Conservation (phyloP, 2,888 invertebrate species). For the Epistrophe grossulariae region DNA sequence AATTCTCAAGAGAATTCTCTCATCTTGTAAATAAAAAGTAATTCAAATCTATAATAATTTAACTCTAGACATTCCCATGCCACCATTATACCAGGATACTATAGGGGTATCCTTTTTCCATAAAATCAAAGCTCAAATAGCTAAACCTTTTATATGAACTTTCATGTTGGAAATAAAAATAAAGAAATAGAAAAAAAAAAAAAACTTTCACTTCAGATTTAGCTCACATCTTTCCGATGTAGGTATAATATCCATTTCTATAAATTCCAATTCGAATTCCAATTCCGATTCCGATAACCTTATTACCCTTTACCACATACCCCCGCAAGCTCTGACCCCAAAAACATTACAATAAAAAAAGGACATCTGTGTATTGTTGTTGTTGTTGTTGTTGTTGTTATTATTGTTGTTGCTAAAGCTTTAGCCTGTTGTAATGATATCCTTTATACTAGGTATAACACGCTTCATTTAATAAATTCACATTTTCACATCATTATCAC, state of each 20-base stretch:
- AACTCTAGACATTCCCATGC: not conserved
- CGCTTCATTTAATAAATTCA: slow-evolving; percentile 66
- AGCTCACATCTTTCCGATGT: slow-evolving; percentile 32
- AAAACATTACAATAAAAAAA: slow-evolving; percentile 37
- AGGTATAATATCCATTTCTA: slow-evolving; percentile 30
- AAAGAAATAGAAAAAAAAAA: not conserved
- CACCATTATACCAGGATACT: not conserved
- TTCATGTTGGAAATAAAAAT: not conserved
- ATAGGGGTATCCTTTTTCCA: not conserved
- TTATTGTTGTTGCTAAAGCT: not conserved
- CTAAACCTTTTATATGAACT: slow-evolving; percentile 40
- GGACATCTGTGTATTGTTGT: slow-evolving; percentile 50
- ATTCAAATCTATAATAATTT: not conserved
- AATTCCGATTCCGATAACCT: slow-evolving; percentile 50
- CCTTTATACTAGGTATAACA: slow-evolving; percentile 34
- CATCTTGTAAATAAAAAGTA: not conserved
- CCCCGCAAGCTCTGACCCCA: slow-evolving; percentile 2
- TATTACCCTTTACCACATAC: slow-evolving; percentile 44
- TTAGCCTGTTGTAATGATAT: slow-evolving; percentile 24
- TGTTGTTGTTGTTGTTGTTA: no score
- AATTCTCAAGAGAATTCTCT: not conserved
- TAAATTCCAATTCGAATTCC: slow-evolving; percentile 34
- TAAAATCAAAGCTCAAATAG: slow-evolving; percentile 45
- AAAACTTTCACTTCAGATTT: slow-evolving; percentile 32
- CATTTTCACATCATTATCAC: slow-evolving; percentile 65